Evolutionary conservation across 1,140 invertebrate species (phyloP), one percentile per base, ranked within the genome.

Genomic region (Eufriesea mexicana): DNA sequence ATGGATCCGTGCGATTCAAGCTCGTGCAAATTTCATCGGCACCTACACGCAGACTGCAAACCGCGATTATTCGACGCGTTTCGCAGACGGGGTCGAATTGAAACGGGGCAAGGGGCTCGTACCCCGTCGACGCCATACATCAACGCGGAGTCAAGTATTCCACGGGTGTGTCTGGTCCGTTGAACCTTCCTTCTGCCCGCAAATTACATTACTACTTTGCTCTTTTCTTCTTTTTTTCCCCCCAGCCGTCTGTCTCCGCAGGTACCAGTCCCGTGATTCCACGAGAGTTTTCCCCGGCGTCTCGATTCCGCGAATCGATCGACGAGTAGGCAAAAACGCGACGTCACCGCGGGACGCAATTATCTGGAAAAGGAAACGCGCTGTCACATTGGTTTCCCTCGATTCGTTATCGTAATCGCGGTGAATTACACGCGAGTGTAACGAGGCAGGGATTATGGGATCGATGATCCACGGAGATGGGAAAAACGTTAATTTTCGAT

Each of bases 321-420:
- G 47, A 14, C 23, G 8, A 23, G 18, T 18, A n/a, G 6, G 23
- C 25, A 76, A 85, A 85, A 85, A 72, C 66, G 54, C 64, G 47
- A 67, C 51, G 57, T 55, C 75, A 70, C n/a, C 49, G 57, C 57
- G 66, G 42, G 7, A 35, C 45, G 76, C 51, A 71, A 81, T 86
- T 75, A 86, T 72, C 71, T 59, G 66, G 77, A 59, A 76, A 81
- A 86, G 85, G 85, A 86, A 85, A 85, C 73, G 68, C 2, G 47
- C n/a, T 14, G 28, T 1, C 16, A 59, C 18, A 9, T 12, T 16
- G 66, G 64, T 71, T 85, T 81, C 67, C 66, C 28, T 35, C 54
- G 70, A 55, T 47, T 51, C 71, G 62, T 78, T 76, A 76, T 86
- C 57, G 71, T 71, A 59, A 79, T 84, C 83, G 57, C 16, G 47